Conservation (phyloP, 2,797 vertebrate species). For the Poeciliopsis presidionis region DNA sequence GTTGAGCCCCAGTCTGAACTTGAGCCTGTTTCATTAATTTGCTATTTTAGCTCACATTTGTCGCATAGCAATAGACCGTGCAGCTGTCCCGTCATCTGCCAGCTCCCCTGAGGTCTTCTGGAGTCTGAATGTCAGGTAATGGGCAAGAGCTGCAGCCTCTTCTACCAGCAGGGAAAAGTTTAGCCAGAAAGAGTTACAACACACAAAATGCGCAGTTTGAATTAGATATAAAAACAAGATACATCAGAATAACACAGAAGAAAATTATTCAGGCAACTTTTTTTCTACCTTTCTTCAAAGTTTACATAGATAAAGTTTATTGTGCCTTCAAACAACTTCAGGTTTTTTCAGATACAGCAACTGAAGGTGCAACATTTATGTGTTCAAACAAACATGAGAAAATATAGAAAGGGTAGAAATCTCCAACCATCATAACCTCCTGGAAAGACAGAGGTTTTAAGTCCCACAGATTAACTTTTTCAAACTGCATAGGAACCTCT, state of each 20-base stretch:
- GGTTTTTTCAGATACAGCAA: neutral
- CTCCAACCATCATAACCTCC: neutral
- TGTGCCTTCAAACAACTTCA: neutral
- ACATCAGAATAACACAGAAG: neutral
- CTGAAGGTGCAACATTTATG: neutral
- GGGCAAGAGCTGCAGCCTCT: constrained; percentile 22
- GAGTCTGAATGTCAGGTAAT: constrained; percentile 35
- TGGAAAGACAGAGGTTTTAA: neutral
- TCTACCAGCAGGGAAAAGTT: constrained; percentile 28
- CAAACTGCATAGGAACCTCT: neutral
- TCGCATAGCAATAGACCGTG: constrained; percentile 53
- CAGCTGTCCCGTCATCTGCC: constrained; percentile 70
- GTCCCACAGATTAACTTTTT: neutral
- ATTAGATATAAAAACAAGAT: neutral
- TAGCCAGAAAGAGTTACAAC: neutral
- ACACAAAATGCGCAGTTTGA: neutral
- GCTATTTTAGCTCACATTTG: constrained; percentile 70
- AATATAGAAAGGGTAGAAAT: neutral
- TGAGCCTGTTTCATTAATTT: constrained; percentile 77
- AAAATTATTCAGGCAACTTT: neutral
- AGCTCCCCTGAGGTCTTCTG: constrained; percentile 48
- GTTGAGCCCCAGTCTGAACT: constrained; percentile 69
- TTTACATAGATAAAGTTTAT: neutral
- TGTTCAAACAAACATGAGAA: neutral
- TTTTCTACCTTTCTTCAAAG: neutral